Percentiles rank a stretch among this genome's conserved stretches.
These are phyloP conservation scores for Pheosia gnoma DNA, from an alignment of 2,888 invertebrate species.

Conservation along the genomic window DNA sequence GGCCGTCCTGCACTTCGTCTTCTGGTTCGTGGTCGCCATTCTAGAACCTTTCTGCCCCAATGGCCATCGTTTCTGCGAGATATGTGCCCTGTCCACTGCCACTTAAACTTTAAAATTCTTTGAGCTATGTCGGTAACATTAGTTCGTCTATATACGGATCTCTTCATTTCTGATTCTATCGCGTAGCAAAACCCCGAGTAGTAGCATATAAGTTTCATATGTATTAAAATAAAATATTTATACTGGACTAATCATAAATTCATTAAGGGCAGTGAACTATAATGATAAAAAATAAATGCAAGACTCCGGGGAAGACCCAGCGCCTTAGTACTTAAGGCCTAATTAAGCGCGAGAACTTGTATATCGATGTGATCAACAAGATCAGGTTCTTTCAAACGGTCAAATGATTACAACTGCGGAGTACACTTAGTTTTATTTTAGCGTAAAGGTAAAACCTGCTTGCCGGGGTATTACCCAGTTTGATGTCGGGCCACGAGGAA, in stretches of 20 bases:
- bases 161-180: too few relatives aligned
- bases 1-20: too few relatives aligned
- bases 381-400: neutral
- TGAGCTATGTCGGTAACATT: too few relatives aligned
- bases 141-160: too few relatives aligned
- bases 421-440: neutral
- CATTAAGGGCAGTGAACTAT: neutral
- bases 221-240: too few relatives aligned
- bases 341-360: neutral
- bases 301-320: neutral
- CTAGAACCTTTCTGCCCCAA: too few relatives aligned
- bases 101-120: too few relatives aligned
- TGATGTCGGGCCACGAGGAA: neutral
- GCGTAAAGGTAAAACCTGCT: neutral
- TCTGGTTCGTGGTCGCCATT: too few relatives aligned
- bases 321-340: neutral
- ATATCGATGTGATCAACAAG: neutral
- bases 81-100: too few relatives aligned
- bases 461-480: neutral
- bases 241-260: neutral
- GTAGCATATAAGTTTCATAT: too few relatives aligned
- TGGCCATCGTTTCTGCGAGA: too few relatives aligned
- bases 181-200: too few relatives aligned
- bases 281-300: neutral
- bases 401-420: neutral